These are phyloP conservation scores for Poeciliopsis gracilis DNA, from an alignment of 2,797 vertebrate genomes.

Conservation along the genomic window DNA sequence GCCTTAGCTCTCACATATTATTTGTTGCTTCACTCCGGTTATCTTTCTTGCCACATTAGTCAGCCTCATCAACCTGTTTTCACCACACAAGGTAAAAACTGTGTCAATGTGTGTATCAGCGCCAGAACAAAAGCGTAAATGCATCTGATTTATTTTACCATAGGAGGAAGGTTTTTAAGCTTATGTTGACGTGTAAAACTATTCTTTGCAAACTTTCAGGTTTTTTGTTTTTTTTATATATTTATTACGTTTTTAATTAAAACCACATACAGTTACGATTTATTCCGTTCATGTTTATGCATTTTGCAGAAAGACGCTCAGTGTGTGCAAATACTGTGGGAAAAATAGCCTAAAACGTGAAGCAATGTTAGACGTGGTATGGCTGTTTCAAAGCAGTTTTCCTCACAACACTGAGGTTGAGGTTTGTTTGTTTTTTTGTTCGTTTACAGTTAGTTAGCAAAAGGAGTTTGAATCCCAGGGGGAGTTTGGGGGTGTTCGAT, in stretches of 20 bases:
- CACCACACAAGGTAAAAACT: neutral
- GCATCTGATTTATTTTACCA: neutral
- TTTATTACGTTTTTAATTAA: neutral
- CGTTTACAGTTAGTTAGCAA: neutral
- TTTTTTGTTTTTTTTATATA: neutral
- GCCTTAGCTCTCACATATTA: too few species aligned
- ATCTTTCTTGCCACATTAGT: too few species aligned
- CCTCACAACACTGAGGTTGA: neutral
- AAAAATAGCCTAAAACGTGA: neutral
- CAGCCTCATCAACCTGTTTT: too few species aligned
- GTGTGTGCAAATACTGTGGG: neutral
- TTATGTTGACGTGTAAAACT: neutral
- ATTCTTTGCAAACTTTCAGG: neutral
- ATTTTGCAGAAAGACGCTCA: neutral
- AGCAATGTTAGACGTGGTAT: neutral
- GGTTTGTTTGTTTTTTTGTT: neutral
- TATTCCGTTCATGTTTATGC: neutral
- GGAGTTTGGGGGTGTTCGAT: too few species aligned
- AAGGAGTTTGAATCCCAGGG: neutral
- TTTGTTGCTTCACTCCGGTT: too few species aligned
- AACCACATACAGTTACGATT: neutral
- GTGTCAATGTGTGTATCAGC: neutral
- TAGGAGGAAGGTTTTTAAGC: neutral
- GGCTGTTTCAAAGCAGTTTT: neutral
- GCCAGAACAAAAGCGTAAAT: neutral